phyloP scores from a whole-genome alignment of 1,140 invertebrate species.

The Vanessa tameamea region DNA sequence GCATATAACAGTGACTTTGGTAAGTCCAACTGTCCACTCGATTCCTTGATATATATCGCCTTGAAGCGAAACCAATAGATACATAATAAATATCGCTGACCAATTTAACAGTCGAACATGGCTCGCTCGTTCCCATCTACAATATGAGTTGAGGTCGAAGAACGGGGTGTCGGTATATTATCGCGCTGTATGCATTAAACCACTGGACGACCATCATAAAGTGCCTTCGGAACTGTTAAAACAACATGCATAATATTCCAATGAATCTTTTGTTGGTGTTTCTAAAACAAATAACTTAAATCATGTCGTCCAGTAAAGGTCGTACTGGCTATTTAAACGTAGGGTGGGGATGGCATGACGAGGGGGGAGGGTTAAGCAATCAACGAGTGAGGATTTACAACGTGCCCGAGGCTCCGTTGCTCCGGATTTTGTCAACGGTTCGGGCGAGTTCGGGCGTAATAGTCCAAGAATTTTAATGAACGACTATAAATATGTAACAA shows the following conservation, averaged over 20 bases:
- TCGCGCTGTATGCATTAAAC: neutral
- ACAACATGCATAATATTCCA: slow-evolving; percentile 63
- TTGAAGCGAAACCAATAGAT: neutral
- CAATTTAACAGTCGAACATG: slow-evolving; percentile 18
- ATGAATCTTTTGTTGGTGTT: slow-evolving; percentile 66
- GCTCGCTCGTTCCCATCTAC: neutral
- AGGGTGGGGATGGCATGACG: slow-evolving; percentile 28
- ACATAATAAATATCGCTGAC: neutral
- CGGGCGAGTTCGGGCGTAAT: neutral
- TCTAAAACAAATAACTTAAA: slow-evolving; percentile 78
- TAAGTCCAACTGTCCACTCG: neutral
- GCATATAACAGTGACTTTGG: slow-evolving; percentile 43
- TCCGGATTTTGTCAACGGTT: slow-evolving; percentile 24
- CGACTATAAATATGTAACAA: neutral
- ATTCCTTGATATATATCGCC: neutral
- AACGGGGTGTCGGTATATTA: neutral
- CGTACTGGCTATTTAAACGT: slow-evolving; percentile 11
- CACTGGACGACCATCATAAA: slow-evolving; percentile 40
- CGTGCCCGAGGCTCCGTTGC: slow-evolving; percentile 7
- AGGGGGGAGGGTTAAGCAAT: slow-evolving; percentile 58
- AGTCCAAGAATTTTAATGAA: slow-evolving; percentile 17
- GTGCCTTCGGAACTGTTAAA: slow-evolving; percentile 46
- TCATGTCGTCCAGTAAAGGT: slow-evolving; percentile 54
- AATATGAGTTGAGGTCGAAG: neutral
- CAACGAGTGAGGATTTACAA: slow-evolving; percentile 50